Conservation (phyloP, 2,797 vertebrate genomes). For the Bradypus variegatus region DNA sequence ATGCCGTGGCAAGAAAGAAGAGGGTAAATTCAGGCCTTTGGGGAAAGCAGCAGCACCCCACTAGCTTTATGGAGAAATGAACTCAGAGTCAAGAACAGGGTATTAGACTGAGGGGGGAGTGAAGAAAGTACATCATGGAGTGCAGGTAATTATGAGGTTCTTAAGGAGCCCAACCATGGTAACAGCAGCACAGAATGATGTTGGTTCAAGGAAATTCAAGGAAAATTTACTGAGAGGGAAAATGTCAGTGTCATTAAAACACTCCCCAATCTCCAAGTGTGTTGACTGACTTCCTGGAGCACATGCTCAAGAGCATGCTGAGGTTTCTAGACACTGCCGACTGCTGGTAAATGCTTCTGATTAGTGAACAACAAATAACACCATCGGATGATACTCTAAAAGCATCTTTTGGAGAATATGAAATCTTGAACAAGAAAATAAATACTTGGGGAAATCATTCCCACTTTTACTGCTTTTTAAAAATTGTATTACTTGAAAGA, state of each 20-base stretch:
- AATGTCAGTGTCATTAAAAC: neutral
- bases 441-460: neutral
- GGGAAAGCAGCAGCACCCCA: neutral
- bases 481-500: neutral
- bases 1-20: no score
- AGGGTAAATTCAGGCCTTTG: no score
- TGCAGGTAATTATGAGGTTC: neutral
- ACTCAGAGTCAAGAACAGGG: neutral
- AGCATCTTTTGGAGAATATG: neutral
- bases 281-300: neutral
- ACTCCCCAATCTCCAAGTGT: neutral
- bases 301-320: neutral
- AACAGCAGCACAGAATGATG: neutral
- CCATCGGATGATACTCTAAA: neutral
- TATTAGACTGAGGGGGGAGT: neutral
- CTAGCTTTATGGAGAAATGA: neutral
- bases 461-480: neutral
- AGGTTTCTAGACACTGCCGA: neutral
- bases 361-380: neutral
- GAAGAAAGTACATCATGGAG: neutral
- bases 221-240: neutral
- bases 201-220: neutral
- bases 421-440: slow-evolving; percentile 17
- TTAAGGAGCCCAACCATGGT: neutral
- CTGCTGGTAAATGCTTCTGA: neutral